Base-by-base conservation (phyloP, 2,888 invertebrate species). In the Gibbula magus region DNA sequence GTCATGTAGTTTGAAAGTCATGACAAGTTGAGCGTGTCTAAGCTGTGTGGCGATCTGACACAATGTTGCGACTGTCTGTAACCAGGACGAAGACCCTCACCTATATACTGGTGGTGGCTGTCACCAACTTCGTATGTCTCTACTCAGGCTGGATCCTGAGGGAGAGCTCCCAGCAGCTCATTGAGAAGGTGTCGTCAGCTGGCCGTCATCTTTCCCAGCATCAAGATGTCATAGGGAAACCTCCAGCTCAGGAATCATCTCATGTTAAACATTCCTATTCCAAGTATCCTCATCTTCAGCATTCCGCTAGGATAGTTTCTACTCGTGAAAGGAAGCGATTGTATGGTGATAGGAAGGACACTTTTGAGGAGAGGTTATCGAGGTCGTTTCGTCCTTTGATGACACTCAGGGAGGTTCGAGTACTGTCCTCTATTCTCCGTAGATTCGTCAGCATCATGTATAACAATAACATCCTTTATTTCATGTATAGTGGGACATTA, bases 401-500 rank as follows among this genome's bases (percentile, higher is more conserved):
- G 78, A 73, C 70, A 20, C 32, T 61, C 18, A 54, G 75, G 51
- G 73, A 82, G n/a, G 22, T 39, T 0, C 25, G 77, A 22, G 16
- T 82, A 1, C 75, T 81, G 8, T 53, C 29, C 35, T 67, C 74
- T n/a, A 56, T 81, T 0, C 13, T 81, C 25, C 53, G 66, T 13
- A 66, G 25, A 20, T 81, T 83, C 80, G 25, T 56, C 51, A 39
- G 53, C 7, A 39, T 78, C 16, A 29, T 77, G 75, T 35, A 74
- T 18, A 32, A 70, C 25, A 45, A 79, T n/a, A 32, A 54, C 20
- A n/a, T 85, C 13, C 52, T 78, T 1, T 86, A 83, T 79, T 84
- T 87, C 77, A 61, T 87, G 74, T 85, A 84, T 77, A 77, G 82
- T 7, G 85, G 85, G 20, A 82, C 82, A n/a, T 80, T 86, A 18